These are phyloP conservation scores for Rhinogobio ventralis DNA, from an alignment of 2,797 vertebrate genomes.

Conservation along the genomic window DNA sequence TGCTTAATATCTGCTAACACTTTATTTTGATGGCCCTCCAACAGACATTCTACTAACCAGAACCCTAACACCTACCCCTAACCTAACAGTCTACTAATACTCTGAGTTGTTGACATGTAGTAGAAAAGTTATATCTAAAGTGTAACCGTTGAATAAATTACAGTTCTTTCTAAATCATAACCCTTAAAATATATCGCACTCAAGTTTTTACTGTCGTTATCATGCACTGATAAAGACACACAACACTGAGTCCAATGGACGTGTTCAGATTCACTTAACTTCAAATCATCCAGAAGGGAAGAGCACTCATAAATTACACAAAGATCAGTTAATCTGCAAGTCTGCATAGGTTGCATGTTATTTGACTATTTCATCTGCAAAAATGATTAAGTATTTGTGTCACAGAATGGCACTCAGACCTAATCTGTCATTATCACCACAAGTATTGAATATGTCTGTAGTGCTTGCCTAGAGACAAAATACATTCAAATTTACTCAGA, in stretches of 20 bases:
- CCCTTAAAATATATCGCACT: background rate
- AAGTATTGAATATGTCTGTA: background rate
- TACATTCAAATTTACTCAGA: constrained; percentile 2
- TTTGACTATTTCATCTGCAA: background rate
- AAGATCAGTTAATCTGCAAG: background rate
- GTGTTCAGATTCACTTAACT: background rate
- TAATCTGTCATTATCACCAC: background rate
- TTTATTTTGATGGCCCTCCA: too few species aligned
- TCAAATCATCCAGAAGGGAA: background rate
- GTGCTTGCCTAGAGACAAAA: background rate
- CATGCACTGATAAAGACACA: background rate
- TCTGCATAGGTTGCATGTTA: background rate
- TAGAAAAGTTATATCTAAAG: background rate
- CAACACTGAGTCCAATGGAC: background rate
- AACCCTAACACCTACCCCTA: too few species aligned
- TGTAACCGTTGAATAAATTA: background rate
- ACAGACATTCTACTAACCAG: too few species aligned
- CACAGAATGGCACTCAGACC: background rate
- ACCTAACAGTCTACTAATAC: background rate
- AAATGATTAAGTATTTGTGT: background rate
- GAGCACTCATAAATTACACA: background rate
- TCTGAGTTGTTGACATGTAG: background rate
- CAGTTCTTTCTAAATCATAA: background rate
- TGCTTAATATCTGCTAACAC: too few species aligned
- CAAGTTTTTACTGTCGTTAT: background rate